Conservation (phyloP, 2,797 vertebrate genomes). For the Eulemur albifrons region DNA sequence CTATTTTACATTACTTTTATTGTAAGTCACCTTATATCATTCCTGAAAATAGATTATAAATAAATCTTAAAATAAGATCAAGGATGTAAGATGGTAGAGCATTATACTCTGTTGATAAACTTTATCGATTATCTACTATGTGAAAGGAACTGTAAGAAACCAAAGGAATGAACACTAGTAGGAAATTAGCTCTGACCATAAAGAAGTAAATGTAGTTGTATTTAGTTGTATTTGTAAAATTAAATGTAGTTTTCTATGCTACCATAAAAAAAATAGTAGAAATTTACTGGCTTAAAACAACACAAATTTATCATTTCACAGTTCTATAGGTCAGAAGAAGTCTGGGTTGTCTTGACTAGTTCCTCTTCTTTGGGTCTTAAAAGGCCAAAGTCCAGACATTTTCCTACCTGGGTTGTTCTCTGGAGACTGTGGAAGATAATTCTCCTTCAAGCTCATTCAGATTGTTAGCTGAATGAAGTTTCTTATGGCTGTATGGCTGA, state of each 20-base stretch:
- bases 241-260: background rate
- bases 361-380: background rate
- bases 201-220: background rate
- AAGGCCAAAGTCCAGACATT: background rate
- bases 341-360: background rate
- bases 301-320: background rate
- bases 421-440: background rate
- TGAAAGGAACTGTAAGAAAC: background rate
- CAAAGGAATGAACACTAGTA: background rate
- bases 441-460: background rate
- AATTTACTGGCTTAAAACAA: background rate
- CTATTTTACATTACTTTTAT: constrained; percentile 18
- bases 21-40: background rate
- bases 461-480: background rate
- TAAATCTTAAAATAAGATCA: constrained; percentile 32
- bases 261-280: background rate
- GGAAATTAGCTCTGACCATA: background rate
- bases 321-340: background rate
- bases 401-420: background rate
- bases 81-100: constrained; percentile 34
- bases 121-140: background rate
- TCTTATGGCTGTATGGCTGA: too few relatives aligned
- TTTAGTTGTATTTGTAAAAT: background rate
- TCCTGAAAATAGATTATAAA: constrained; percentile 32
- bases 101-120: constrained; percentile 20